Base-by-base conservation (phyloP, 2,888 invertebrate genomes). In the Apamea monoglypha region DNA sequence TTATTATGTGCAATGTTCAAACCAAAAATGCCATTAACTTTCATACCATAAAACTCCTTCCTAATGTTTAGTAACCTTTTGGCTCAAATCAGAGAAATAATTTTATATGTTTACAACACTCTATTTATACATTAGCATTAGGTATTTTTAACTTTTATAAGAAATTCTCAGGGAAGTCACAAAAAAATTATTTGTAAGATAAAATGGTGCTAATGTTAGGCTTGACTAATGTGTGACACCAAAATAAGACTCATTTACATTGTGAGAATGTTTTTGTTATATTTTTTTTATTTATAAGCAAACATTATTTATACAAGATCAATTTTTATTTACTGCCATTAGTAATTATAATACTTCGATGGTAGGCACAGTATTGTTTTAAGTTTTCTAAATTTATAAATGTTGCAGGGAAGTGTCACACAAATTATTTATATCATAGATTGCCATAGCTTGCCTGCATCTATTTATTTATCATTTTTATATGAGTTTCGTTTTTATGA, bases 91-190 rank as follows among this genome's bases (percentile, higher is more conserved):
- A 94, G 96, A 96, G 93, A 94, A 94, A 95, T 93, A 94, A 94
- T 94, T 91, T 93, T 92, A 87, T 94, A 95, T 94, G 93, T 94
- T 94, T 95, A 95, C 93, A 94, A 93, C 93, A 93, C 94, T 92
- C 94, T 96, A 96, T 96, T 96, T 96, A 96, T 96, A 95, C 94
- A 95, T 94, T 96, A 96, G 96, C 93, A 92, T 96, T 96, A 96
- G 96, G 95, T 96, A 96, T 96, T 96, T 96, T 96, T 96, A 96
- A 95, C 96, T 96, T 96, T 96, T 96, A 94, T 96, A 97, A 94
- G 94, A 95, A 96, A 96, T 95, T 96, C 95, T 96, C 96, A 95
- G 95, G 94, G 94, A 96, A 96, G 97, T 97, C 97, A 96, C 96
- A 97, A 97, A 96, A 94, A 93, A 94, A 94, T 93, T 95, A 95